phyloP scores from a whole-genome alignment of 2,888 invertebrate species.

The Lasioglossum calceatum region DNA sequence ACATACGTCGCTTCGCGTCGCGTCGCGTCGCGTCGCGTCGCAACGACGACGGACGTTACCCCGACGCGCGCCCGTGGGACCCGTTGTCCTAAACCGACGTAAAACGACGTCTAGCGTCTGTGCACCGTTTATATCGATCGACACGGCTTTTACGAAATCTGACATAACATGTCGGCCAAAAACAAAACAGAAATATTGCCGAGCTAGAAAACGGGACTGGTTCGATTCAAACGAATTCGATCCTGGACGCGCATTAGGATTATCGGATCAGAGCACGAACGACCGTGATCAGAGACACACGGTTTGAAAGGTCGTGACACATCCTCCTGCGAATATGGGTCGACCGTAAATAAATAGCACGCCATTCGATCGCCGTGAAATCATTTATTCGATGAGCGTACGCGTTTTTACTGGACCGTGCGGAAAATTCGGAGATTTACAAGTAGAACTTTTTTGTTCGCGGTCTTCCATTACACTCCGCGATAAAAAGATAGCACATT shows the following conservation, averaged over 20 bases:
- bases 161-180: neutral
- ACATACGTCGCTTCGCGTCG: too few relatives aligned
- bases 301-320: slow-evolving; percentile 30
- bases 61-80: slow-evolving; percentile 2
- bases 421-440: neutral
- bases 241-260: slow-evolving; percentile 19
- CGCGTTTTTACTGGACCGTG: slow-evolving; percentile 8
- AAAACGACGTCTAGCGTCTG: neutral
- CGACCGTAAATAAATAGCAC: slow-evolving; percentile 39
- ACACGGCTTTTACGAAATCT: neutral
- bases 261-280: slow-evolving; percentile 10
- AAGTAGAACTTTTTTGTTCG: neutral
- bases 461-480: neutral
- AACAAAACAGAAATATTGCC: neutral
- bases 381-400: slow-evolving; percentile 12
- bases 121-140: slow-evolving; percentile 14
- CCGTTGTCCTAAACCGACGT: neutral
- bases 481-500: too few relatives aligned
- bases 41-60: neutral
- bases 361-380: slow-evolving; percentile 21
- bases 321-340: slow-evolving; percentile 36
- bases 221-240: neutral
- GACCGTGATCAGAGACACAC: neutral
- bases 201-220: neutral
- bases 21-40: too few relatives aligned